Conservation (phyloP, 2,113 vertebrate genomes). For the Mesocricetus auratus region DNA sequence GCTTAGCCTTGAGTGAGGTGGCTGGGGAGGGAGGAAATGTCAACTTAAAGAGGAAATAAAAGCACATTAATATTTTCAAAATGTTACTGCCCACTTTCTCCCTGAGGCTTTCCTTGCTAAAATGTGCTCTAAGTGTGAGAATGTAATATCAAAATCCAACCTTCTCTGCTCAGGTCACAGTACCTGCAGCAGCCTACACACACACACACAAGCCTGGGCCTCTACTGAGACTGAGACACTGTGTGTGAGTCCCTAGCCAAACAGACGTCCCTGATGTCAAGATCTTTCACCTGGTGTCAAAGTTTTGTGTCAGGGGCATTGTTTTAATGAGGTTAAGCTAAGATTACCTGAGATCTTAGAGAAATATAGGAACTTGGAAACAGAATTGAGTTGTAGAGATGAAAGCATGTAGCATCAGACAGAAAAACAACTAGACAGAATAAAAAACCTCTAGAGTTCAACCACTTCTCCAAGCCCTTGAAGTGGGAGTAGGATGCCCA, state of each 20-base stretch:
- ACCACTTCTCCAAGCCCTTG: neutral
- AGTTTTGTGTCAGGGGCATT: neutral
- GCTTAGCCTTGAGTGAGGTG: neutral
- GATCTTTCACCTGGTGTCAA: neutral
- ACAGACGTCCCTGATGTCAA: neutral
- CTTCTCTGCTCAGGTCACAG: neutral
- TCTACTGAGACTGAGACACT: neutral
- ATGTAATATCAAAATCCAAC: neutral
- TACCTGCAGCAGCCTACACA: neutral
- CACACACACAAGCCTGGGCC: too few relatives aligned
- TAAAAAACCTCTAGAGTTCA: neutral
- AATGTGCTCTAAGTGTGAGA: neutral
- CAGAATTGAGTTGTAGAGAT: fast-evolving
- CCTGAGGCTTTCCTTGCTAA: neutral
- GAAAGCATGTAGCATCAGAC: neutral
- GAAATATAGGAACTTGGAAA: neutral
- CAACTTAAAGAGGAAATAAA: neutral
- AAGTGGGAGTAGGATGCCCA: neutral
- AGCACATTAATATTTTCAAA: slow-evolving; percentile 49
- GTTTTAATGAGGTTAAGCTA: neutral
- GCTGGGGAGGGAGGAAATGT: neutral
- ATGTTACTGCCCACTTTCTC: neutral
- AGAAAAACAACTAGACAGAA: neutral
- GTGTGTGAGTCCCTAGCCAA: neutral
- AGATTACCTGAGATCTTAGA: neutral